A percentile compares a stretch with the other conserved stretches of the same genome.
Evolutionary conservation across 1,140 invertebrate species (phyloP).

Genomic region (Megathymus violae): DNA sequence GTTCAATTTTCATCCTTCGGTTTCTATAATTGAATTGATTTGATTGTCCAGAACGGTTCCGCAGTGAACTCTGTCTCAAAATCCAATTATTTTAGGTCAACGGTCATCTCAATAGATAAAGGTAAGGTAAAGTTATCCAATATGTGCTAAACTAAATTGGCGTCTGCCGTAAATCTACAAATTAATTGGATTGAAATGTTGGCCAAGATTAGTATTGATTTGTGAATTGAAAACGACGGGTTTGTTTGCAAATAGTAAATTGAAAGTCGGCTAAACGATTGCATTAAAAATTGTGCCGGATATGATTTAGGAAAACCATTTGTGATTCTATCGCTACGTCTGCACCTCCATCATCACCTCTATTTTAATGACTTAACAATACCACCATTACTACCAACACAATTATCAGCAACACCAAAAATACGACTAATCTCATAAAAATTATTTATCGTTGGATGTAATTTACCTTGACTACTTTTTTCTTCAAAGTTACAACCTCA

Average conservation of each 20-base stretch:
- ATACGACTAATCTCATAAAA: too few relatives aligned
- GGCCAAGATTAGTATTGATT: neutral
- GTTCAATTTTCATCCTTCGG: constrained; percentile 12
- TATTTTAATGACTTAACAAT: too few relatives aligned
- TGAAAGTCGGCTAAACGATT: too few relatives aligned
- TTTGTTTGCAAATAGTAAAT: too few relatives aligned
- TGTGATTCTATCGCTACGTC: too few relatives aligned
- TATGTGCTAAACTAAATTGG: constrained; percentile 9
- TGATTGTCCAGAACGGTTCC: constrained; percentile 14
- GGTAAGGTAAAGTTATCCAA: constrained; percentile 6
- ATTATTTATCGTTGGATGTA: too few relatives aligned
- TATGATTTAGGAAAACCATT: too few relatives aligned
- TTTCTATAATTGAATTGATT: constrained; percentile 24
- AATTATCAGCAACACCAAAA: too few relatives aligned
- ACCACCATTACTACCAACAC: too few relatives aligned
- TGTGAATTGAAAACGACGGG: neutral
- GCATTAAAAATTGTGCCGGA: too few relatives aligned
- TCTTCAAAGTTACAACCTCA: neutral
- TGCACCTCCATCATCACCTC: too few relatives aligned
- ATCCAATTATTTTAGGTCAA: constrained; percentile 31
- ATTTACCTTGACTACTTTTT: neutral
- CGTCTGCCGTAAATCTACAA: constrained; percentile 2
- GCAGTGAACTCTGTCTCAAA: constrained; percentile 15
- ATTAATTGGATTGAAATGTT: constrained; percentile 16
- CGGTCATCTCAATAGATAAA: neutral